A percentile compares a stretch with the other conserved stretches of the same genome.
Evolutionary conservation across 2,888 invertebrate species (phyloP).

Genomic region (Oscheius myriophilus): DNA sequence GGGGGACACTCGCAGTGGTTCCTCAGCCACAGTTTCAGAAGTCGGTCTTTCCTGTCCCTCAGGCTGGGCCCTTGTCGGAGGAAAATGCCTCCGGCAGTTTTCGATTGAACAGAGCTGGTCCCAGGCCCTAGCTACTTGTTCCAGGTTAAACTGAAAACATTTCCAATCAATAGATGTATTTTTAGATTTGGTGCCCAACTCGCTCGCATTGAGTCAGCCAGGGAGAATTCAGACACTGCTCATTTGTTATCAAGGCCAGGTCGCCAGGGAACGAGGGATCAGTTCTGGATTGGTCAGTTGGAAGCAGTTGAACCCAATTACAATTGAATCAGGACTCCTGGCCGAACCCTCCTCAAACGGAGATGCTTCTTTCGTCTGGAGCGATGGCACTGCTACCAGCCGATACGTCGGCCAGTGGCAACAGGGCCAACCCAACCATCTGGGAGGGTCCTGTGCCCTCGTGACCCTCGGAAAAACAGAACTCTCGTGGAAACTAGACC

Average conservation of each 20-base stretch:
- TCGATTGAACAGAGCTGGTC: constrained; percentile 67
- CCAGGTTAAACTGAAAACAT: constrained; percentile 3
- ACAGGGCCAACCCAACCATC: constrained; percentile 85
- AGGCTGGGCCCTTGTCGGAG: constrained; percentile 64
- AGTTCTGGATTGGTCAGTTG: constrained; percentile 64
- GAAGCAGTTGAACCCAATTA: background rate
- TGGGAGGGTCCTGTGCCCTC: constrained; percentile 86
- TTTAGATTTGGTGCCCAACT: constrained; percentile 92
- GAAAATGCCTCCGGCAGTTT: constrained; percentile 65
- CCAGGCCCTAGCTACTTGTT: constrained; percentile 67
- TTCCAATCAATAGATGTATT: constrained; percentile 19
- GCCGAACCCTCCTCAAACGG: constrained; percentile 39
- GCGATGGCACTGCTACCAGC: constrained; percentile 66
- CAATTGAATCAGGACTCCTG: constrained; percentile 46
- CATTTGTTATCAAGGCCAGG: constrained; percentile 77
- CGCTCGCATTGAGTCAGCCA: constrained; percentile 87
- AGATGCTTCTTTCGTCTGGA: constrained; percentile 66
- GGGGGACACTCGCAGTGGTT: constrained; percentile 22
- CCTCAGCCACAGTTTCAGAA: constrained; percentile 38
- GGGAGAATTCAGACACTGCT: constrained; percentile 90
- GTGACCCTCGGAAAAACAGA: constrained; percentile 31
- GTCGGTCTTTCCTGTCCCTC: constrained; percentile 63
- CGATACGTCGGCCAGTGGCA: constrained; percentile 83
- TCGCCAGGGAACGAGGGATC: constrained; percentile 40
- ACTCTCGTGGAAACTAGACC: constrained; percentile 86